Percentiles rank a stretch among this genome's conserved stretches.
These are phyloP conservation scores for Hiodon alosoides DNA, from an alignment of 2,113 vertebrate genomes.

Conservation along the genomic window DNA sequence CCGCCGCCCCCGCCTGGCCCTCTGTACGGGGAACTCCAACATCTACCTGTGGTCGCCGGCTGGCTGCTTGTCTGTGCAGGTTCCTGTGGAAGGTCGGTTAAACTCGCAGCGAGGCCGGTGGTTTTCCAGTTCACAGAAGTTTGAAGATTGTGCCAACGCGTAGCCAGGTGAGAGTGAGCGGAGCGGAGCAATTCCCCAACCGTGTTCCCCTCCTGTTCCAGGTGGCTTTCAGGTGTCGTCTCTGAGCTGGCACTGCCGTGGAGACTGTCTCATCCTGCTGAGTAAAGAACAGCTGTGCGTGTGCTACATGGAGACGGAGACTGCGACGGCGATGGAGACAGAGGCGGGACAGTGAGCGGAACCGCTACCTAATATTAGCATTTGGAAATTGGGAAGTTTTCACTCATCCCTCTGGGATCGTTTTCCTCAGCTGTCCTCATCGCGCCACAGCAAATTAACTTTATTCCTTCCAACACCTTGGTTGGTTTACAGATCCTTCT, in stretches of 20 bases:
- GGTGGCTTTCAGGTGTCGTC: constrained; percentile 78
- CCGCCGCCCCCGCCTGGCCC: constrained; percentile 67
- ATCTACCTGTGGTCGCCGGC: constrained; percentile 85
- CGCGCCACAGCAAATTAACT: not conserved
- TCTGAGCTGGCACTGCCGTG: constrained; percentile 74
- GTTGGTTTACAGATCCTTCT: not conserved
- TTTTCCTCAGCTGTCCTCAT: constrained; percentile 4
- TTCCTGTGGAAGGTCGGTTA: constrained; percentile 74
- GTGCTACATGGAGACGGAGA: constrained; percentile 73
- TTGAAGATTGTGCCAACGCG: not conserved
- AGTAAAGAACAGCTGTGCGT: constrained; percentile 87
- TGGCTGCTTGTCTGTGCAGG: constrained; percentile 77
- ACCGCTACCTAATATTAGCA: not conserved
- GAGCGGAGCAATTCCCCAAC: not conserved
- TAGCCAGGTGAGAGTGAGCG: not conserved
- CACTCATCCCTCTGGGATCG: too few species aligned
- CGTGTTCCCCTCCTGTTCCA: constrained; percentile 36
- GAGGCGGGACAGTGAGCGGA: constrained; percentile 45
- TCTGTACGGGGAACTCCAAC: constrained; percentile 76
- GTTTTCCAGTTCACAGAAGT: too few species aligned
- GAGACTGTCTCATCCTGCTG: constrained; percentile 72
- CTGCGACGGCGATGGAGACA: constrained; percentile 64
- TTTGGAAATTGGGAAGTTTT: not conserved
- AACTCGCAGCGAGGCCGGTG: too few species aligned
- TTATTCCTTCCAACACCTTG: not conserved